Conservation (phyloP, 2,888 invertebrate species). For the Muschampia staudingeri region DNA sequence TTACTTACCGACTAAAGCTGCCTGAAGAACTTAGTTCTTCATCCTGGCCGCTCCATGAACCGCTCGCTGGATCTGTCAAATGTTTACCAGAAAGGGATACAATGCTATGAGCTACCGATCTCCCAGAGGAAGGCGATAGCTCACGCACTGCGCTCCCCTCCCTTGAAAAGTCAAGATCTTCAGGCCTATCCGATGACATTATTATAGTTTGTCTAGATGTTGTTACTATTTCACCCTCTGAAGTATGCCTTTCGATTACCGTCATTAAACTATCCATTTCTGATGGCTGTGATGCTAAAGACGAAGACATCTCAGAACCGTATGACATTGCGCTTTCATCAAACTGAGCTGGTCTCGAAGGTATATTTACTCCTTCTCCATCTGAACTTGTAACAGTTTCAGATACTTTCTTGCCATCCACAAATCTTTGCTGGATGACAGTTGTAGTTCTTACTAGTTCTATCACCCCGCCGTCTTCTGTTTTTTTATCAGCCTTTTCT, state of each 20-base stretch:
- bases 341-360: slow-evolving; percentile 78
- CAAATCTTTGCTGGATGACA: slow-evolving; percentile 86
- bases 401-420: slow-evolving; percentile 88
- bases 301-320: slow-evolving; percentile 90
- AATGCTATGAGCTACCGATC: slow-evolving; percentile 88
- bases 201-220: slow-evolving; percentile 82
- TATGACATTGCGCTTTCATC: slow-evolving; percentile 86
- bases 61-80: slow-evolving; percentile 91
- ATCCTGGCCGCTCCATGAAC: slow-evolving; percentile 90
- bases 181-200: slow-evolving; percentile 83
- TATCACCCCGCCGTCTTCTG: slow-evolving; percentile 81
- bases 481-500: slow-evolving; percentile 74
- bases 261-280: slow-evolving; percentile 89
- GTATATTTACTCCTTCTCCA: slow-evolving; percentile 87
- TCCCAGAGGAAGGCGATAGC: slow-evolving; percentile 90
- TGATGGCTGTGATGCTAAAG: slow-evolving; percentile 89
- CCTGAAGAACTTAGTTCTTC: slow-evolving; percentile 90
- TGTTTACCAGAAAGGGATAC: slow-evolving; percentile 88
- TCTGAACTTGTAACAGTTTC: slow-evolving; percentile 85
- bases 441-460: slow-evolving; percentile 87
- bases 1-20: slow-evolving; percentile 87
- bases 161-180: slow-evolving; percentile 85
- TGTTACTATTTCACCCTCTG: slow-evolving; percentile 88
- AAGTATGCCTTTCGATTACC: slow-evolving; percentile 82
- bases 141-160: slow-evolving; percentile 86